Evolutionary conservation across 2,888 invertebrate species (phyloP), one percentile per base, ranked within the genome.

Genomic region (Drosophila peninsularis): DNA sequence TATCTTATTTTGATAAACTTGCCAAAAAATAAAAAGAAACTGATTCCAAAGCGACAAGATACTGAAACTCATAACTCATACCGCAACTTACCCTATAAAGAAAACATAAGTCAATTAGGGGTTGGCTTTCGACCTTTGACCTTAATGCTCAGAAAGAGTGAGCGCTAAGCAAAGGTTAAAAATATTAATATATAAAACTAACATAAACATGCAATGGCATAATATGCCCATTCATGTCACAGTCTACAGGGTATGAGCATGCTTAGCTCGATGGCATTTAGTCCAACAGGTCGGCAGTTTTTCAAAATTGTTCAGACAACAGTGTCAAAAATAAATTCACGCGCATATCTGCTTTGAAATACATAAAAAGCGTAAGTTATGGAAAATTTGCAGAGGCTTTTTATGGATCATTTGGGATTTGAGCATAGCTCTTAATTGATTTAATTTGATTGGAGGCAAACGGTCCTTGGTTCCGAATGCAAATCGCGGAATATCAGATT

Each of bases 391-490:
- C 50, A 50, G 62, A 42, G 52, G 66, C 47, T 65, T 67, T 78
- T 80, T 71, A 79, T 82, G 80, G 76, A 74, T 75, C 80, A 82
- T 85, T 80, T 74, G 82, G 80, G 83, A 83, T 87, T 87, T 74
- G 54, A 19, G 62, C 44, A 69, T 41, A 80, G 65, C 81, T 68
- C 65, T 81, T 78, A 75, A 86, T 70, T 73, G 71, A 62, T 52
- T 53, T 71, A 42, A 81, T 81, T 71, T 67, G 68, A 81, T 72
- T 55, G 50, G 45, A 44, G 45, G 61, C 62, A 55, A 49, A 63
- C 53, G 14, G 30, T 41, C 7, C 19, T 49, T 6, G 4, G 9
- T 11, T 45, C 39, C 27, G 11, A 21, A 30, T 44, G 41, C 17
- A 30, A 62, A 41, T 36, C 32, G 14, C 9, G 10, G 13, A 27